Conservation (phyloP, 2,113 vertebrate genomes). For the Mirounga angustirostris region DNA sequence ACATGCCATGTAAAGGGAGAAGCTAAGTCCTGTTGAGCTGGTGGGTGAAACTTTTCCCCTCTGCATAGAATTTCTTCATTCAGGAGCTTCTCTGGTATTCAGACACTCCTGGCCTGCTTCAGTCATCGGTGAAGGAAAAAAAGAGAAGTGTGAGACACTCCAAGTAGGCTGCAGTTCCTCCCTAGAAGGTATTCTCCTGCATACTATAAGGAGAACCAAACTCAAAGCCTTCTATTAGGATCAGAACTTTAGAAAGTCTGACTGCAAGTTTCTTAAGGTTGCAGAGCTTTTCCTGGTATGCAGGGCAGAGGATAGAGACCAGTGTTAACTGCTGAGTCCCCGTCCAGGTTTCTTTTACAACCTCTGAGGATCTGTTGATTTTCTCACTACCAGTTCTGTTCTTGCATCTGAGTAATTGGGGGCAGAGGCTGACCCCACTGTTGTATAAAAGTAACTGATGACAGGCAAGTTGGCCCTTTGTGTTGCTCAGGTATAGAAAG, state of each 20-base stretch:
- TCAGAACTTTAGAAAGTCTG: not conserved
- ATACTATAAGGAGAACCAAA: not conserved
- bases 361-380: slow-evolving; percentile 53
- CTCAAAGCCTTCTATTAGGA: not conserved
- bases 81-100: not conserved
- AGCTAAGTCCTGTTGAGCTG: not conserved
- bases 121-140: not conserved
- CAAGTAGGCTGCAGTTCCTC: not conserved
- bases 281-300: not conserved
- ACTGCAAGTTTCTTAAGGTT: not conserved
- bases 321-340: not conserved
- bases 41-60: not conserved
- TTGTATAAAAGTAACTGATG: slow-evolving; percentile 75
- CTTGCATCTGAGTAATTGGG: slow-evolving; percentile 69
- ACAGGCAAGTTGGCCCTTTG: slow-evolving; percentile 70
- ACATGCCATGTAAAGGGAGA: not conserved
- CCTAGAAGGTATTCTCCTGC: not conserved
- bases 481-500: slow-evolving; percentile 67
- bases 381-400: slow-evolving; percentile 54
- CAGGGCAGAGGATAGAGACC: not conserved
- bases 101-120: not conserved
- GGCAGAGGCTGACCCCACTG: slow-evolving; percentile 60
- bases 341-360: slow-evolving; percentile 27
- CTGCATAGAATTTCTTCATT: not conserved
- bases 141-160: not conserved